phyloP scores from a whole-genome alignment of 1,140 invertebrate genomes.

The Zaprionus ornatus region DNA sequence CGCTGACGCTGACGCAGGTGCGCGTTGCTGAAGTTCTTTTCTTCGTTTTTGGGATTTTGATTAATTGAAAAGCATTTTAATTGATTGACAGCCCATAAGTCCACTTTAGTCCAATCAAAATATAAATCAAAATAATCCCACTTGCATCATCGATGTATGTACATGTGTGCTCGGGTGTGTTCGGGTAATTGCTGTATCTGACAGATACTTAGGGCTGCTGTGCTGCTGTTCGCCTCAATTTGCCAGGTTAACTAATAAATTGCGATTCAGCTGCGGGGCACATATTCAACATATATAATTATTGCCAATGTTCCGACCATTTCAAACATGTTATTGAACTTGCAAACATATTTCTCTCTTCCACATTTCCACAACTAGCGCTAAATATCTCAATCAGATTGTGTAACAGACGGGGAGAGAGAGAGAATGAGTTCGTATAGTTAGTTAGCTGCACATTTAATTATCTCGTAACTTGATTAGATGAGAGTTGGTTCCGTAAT shows the following conservation, averaged over 20 bases:
- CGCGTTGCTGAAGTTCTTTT: neutral
- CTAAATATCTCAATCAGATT: neutral
- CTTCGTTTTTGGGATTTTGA: conserved; percentile 6
- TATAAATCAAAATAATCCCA: conserved; percentile 18
- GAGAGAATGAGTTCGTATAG: neutral
- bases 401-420: neutral
- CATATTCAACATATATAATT: neutral
- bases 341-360: neutral
- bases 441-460: conserved; percentile 1
- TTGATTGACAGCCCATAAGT: conserved; percentile 37
- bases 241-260: neutral
- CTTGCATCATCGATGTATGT: neutral
- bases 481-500: neutral
- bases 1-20: conserved; percentile 17
- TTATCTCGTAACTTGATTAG: conserved; percentile 26
- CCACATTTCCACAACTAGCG: neutral
- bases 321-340: neutral
- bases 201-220: conserved; percentile 8
- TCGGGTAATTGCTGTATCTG: conserved; percentile 22
- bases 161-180: neutral
- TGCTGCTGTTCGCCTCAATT: neutral
- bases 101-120: conserved; percentile 24
- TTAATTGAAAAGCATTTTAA: conserved; percentile 42
- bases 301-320: neutral
- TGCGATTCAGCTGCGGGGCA: neutral